Base-by-base conservation (phyloP, 2,797 vertebrate species). In the Pantherophis alleghaniensis region DNA sequence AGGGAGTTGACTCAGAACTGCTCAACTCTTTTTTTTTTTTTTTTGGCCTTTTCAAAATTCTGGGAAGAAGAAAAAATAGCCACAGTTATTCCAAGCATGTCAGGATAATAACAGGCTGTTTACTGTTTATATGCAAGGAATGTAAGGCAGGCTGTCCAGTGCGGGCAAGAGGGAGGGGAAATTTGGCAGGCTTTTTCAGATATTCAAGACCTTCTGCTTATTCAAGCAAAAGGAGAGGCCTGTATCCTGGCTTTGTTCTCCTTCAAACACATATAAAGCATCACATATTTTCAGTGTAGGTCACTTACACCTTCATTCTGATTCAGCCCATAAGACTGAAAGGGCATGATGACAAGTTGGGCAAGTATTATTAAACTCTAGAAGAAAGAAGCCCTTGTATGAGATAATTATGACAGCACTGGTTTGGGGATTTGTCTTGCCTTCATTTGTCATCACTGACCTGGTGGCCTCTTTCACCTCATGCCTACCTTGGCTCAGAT, bases 41-140 rank as follows among this genome's bases (percentile, higher is more conserved):
- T 97, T 96, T 97, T 97, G 96, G 97, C 96, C 97, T 97, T 97
- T 97, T 97, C 95, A 96, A 95, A 98, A 98, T 98, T 97, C 97
- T 97, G 97, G 95, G 97, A 97, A 97, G 96, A 97, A 20, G 96
- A 94, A 96, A 97, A 97, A 97, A 97, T 96, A 97, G 96, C 96
- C 93, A 12, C 97, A 97, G 96, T 95, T 97, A 98, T 98, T 97
- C 96, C 51, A 98, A 97, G 97, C 97, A 98, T 98, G 96, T 96
- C 92, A 87, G 96, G 97, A 97, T 97, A 97, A 97, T 97, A 97
- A 97, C 97, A 96, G 96, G 88, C 97, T 97, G 97, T 97, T 97
- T 96, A 96, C 96, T 98, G 96, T 97, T 97, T 96, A 97, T 96
- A 96, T 94, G 97, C 95, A 95, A 95, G 96, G 96, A 95, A 97